phyloP scores from a whole-genome alignment of 2,888 invertebrate species.

The Drosophila meridiana region DNA sequence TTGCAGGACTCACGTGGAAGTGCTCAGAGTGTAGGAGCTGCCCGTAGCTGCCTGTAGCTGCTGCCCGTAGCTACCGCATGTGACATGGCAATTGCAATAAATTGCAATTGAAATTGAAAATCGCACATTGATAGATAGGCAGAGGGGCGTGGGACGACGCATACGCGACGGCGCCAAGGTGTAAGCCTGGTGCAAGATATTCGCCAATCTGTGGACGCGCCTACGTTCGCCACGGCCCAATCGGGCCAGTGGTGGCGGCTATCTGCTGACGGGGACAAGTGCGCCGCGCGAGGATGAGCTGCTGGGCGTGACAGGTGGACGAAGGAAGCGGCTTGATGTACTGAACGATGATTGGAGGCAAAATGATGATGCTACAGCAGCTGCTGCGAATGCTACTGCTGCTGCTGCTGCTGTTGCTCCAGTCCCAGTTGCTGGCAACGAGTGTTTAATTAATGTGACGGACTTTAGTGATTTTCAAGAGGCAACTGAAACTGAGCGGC shows the following conservation, averaged over 20 bases:
- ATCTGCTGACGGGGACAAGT: constrained; percentile 79
- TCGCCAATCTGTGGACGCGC: constrained; percentile 85
- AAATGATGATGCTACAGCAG: constrained; percentile 14
- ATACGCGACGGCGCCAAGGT: constrained; percentile 54
- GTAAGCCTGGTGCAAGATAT: constrained; percentile 70
- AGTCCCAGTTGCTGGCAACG: constrained; percentile 56
- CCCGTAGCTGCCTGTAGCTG: not conserved
- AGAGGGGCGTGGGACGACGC: constrained; percentile 1
- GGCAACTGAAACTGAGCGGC: constrained; percentile 35
- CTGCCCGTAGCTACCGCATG: not conserved
- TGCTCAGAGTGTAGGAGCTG: constrained; percentile 6
- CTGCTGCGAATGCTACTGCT: not conserved
- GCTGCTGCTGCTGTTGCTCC: constrained; percentile 1
- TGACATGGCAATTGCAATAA: constrained; percentile 32
- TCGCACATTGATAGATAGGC: constrained; percentile 6
- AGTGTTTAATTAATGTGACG: constrained; percentile 82
- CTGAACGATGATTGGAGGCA: constrained; percentile 27
- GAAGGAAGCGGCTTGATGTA: constrained; percentile 50
- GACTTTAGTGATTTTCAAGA: constrained; percentile 75
- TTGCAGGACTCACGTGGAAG: not conserved
- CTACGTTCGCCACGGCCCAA: constrained; percentile 85
- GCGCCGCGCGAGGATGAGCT: constrained; percentile 76
- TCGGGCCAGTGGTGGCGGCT: constrained; percentile 85
- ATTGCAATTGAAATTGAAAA: constrained; percentile 45
- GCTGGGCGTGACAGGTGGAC: constrained; percentile 66